phyloP scores from a whole-genome alignment of 2,888 invertebrate species.

The Loripinus fragilis region DNA sequence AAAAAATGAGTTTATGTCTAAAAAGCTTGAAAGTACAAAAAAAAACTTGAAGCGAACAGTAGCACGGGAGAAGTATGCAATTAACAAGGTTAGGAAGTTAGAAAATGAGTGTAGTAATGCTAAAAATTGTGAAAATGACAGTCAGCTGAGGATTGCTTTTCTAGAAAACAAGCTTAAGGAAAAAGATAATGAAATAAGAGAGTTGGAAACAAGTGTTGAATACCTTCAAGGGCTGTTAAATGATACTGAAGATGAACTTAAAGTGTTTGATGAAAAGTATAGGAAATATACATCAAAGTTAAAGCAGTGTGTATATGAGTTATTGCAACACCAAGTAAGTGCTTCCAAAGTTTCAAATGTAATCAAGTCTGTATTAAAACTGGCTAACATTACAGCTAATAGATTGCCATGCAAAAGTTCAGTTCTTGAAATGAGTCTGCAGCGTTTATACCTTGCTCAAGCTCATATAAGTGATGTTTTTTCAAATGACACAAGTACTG shows the following conservation, averaged over 20 bases:
- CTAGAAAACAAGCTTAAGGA: background rate
- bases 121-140: background rate
- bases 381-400: conserved; percentile 35
- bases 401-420: background rate
- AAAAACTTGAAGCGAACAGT: background rate
- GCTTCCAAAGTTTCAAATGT: conserved; percentile 42
- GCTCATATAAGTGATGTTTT: conserved; percentile 44
- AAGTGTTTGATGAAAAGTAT: background rate
- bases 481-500: conserved; percentile 38
- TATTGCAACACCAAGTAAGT: conserved; percentile 37
- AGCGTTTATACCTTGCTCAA: conserved; percentile 44
- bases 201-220: background rate
- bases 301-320: conserved; percentile 39
- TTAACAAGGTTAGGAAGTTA: background rate
- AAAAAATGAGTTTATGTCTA: no score
- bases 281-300: background rate
- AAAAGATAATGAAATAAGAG: background rate
- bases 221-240: background rate
- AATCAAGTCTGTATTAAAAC: conserved; percentile 32
- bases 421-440: conserved; percentile 45
- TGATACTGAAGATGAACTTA: background rate
- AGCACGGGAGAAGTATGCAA: background rate
- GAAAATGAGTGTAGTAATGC: background rate
- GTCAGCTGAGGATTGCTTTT: background rate
- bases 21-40: background rate